Conservation (phyloP, 1,140 invertebrate species). For the Ceratosolen solmsi region DNA sequence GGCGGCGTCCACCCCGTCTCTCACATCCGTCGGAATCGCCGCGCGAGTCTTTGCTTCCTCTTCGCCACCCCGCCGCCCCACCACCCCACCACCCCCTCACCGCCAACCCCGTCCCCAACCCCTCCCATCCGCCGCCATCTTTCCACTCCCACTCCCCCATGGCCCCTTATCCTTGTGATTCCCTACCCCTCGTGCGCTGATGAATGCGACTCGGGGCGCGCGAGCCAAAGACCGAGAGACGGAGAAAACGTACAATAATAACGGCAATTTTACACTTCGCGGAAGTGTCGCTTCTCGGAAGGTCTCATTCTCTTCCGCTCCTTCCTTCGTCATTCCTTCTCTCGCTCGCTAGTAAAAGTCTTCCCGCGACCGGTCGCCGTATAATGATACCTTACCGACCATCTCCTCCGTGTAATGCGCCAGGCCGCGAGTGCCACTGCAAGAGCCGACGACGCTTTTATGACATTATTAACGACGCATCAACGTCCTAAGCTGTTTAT, state of each 20-base stretch:
- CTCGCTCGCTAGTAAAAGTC: background rate
- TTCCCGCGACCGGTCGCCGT: background rate
- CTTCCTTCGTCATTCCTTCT: constrained; percentile 19
- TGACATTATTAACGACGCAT: constrained; percentile 21
- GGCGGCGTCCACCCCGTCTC: too few relatives aligned
- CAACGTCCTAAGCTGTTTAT: background rate
- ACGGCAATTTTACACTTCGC: constrained; percentile 37
- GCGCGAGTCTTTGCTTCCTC: too few relatives aligned
- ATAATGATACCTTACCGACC: background rate
- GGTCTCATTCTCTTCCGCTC: constrained; percentile 39
- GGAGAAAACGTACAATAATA: constrained; percentile 16
- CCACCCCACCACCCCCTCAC: too few relatives aligned
- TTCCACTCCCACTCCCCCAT: too few relatives aligned
- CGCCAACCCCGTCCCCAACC: too few relatives aligned
- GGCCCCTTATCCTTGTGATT: too few relatives aligned
- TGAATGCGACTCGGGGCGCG: background rate
- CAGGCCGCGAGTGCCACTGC: background rate
- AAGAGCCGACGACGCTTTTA: background rate
- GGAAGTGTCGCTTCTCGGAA: constrained; percentile 34
- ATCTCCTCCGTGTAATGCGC: constrained; percentile 6
- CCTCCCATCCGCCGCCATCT: too few relatives aligned
- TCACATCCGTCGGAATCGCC: too few relatives aligned
- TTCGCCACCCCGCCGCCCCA: too few relatives aligned
- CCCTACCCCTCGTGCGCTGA: too few relatives aligned
- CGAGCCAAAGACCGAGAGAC: background rate